These are phyloP conservation scores for Lycaon pictus DNA, from an alignment of 2,113 vertebrate genomes.

Conservation along the genomic window DNA sequence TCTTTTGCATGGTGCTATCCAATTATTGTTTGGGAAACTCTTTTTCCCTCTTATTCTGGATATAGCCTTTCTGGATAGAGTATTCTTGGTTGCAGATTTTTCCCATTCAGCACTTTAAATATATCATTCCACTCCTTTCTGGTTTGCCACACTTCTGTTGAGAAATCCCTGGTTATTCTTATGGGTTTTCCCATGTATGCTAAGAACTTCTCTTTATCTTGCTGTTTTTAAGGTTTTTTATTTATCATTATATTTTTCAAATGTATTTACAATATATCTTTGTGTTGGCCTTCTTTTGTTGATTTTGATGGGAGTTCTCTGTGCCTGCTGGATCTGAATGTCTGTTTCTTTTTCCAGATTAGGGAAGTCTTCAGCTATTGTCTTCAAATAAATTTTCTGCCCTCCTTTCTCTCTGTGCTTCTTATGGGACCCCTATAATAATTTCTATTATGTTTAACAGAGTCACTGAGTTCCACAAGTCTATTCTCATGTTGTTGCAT, in stretches of 20 bases:
- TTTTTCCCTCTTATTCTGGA: neutral
- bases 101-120: neutral
- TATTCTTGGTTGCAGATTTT: neutral
- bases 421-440: neutral
- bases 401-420: neutral
- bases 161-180: neutral
- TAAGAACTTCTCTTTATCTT: neutral
- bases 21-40: neutral
- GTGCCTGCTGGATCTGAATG: neutral
- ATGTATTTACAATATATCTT: neutral
- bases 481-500: neutral
- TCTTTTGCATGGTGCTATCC: neutral
- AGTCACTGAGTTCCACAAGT: neutral
- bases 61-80: neutral
- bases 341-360: neutral
- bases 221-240: neutral
- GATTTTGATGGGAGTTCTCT: neutral
- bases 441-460: neutral
- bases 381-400: neutral
- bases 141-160: neutral
- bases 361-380: neutral
- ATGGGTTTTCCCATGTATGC: neutral
- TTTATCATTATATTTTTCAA: neutral
- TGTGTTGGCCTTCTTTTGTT: neutral
- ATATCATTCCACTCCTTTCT: neutral